A percentile compares a stretch with the other conserved stretches of the same genome.
Conservation (phyloP, 2,113 vertebrate species). For the Plectropomus leopardus region DNA sequence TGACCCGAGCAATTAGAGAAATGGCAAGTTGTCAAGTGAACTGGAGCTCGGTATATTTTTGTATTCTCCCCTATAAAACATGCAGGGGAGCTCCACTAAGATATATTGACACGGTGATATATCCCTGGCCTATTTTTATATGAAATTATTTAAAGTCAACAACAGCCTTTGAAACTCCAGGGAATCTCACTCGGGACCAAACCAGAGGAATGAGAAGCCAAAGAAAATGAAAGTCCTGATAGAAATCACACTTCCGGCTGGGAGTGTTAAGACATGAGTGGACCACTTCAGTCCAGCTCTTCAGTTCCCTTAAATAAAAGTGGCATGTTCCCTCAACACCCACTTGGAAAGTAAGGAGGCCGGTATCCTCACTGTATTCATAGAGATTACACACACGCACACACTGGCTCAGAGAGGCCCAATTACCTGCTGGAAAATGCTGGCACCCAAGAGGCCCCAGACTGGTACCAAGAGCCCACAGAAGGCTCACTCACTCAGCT, state of each 20-base stretch:
- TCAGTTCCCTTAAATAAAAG: slow-evolving; percentile 72
- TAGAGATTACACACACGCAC: slow-evolving; percentile 66
- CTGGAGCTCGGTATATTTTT: slow-evolving; percentile 6
- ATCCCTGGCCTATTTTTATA: slow-evolving; percentile 12
- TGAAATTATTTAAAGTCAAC: slow-evolving; percentile 50
- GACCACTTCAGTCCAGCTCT: slow-evolving; percentile 59
- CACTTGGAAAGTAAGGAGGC: slow-evolving; percentile 23
- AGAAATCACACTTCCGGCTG: slow-evolving; percentile 50
- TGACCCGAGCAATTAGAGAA: slow-evolving; percentile 39
- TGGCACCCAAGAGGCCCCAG: slow-evolving; percentile 52
- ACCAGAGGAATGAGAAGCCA: slow-evolving; percentile 5
- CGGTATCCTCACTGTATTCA: slow-evolving; percentile 55
- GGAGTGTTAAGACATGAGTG: slow-evolving; percentile 29
- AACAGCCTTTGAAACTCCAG: slow-evolving; percentile 8
- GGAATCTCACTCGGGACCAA: slow-evolving; percentile 1
- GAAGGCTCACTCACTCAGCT: slow-evolving; percentile 56
- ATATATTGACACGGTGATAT: slow-evolving; percentile 11
- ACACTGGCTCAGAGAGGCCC: slow-evolving; percentile 62
- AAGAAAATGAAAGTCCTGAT: slow-evolving; percentile 59
- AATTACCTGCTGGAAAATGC: slow-evolving; percentile 79
- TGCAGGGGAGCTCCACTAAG: neutral
- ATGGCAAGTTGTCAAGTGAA: slow-evolving; percentile 34
- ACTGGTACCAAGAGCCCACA: slow-evolving; percentile 62
- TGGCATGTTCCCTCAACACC: slow-evolving; percentile 44
- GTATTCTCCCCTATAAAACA: neutral